These are phyloP conservation scores for Parambassis ranga DNA, from an alignment of 2,797 vertebrate genomes.

Conservation along the genomic window DNA sequence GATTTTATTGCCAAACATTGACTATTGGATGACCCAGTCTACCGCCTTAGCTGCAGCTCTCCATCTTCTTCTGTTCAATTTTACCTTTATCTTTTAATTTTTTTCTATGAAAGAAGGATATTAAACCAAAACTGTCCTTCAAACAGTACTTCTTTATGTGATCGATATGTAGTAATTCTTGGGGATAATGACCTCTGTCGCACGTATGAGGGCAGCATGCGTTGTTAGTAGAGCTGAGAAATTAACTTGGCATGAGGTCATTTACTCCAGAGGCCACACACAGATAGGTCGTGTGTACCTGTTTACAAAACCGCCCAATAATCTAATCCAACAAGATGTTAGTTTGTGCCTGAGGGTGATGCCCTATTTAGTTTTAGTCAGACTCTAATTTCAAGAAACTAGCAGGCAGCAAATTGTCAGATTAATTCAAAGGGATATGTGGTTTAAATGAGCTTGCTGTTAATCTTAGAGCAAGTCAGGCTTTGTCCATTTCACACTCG, in stretches of 20 bases:
- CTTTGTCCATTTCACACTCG: background rate
- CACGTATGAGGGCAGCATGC: conserved; percentile 5
- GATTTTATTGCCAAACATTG: background rate
- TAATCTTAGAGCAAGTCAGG: background rate
- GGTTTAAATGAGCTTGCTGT: background rate
- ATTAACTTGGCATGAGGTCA: conserved; percentile 7
- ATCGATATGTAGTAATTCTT: too few species aligned
- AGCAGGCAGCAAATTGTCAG: background rate
- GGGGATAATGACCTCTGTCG: conserved; percentile 1
- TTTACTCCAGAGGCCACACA: too few species aligned
- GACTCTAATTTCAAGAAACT: background rate
- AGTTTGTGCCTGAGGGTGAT: background rate
- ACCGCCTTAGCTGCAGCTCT: background rate
- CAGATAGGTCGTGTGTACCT: too few species aligned
- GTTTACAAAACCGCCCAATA: conserved; percentile 7
- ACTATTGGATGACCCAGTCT: background rate
- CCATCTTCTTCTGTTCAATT: background rate
- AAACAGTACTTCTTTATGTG: too few species aligned
- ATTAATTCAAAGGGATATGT: background rate
- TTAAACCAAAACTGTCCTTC: background rate
- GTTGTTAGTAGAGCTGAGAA: background rate
- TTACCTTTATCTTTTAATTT: background rate
- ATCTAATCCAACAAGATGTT: conserved; percentile 3
- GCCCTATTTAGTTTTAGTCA: background rate
- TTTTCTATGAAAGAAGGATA: background rate